Evolutionary conservation across 2,888 invertebrate genomes (phyloP), one percentile per base, ranked within the genome.

Genomic region (Melieria omissa): DNA sequence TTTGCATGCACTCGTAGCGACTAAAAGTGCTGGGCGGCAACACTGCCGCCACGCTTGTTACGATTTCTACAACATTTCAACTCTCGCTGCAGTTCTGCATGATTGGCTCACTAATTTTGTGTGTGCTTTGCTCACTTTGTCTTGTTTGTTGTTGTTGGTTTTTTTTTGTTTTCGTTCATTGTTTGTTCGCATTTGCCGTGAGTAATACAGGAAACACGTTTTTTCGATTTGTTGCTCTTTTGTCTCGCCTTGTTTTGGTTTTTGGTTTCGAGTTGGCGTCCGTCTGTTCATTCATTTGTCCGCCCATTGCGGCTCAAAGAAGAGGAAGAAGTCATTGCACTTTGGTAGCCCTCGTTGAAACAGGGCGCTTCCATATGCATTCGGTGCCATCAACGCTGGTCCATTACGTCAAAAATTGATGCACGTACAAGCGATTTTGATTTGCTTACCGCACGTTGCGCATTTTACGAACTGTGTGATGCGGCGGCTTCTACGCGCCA

Each of bases 121-220:
- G 29, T 29, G 29, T 29, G 29, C 29, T 29, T 29, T 29, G 29
- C 29, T 29, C 29, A 29, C 29, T 29, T 29, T 29, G 29, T 29
- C 29, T 29, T 3, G 29, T 29, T 29, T 58, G 47, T 49, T 58
- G 8, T 60, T 60, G 7, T 54, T 65, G 5, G 0, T 14, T 61
- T 42, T 5, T 42, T 8, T 16, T 4, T 44, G 6, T 65, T 54
- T 42, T 29, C 29, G 29, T 29, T 29, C 29, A 29, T 29, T 29
- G 29, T 29, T 29, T 29, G 29, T 29, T 29, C 29, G 3, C 29
- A 14, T 47, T 47, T 66, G n/a, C n/a, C 46, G 47, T 66, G 47
- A 58, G 46, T 47, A 66, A 47, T 9, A 66, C 66, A 66, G 66
- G 66, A 66, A 66, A 66, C 66, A 66, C 66, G 66, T 66, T 66